A percentile compares a stretch with the other conserved stretches of the same genome.
Evolutionary conservation across 1,140 invertebrate species (phyloP).

Genomic region (Drosophila triauraria): DNA sequence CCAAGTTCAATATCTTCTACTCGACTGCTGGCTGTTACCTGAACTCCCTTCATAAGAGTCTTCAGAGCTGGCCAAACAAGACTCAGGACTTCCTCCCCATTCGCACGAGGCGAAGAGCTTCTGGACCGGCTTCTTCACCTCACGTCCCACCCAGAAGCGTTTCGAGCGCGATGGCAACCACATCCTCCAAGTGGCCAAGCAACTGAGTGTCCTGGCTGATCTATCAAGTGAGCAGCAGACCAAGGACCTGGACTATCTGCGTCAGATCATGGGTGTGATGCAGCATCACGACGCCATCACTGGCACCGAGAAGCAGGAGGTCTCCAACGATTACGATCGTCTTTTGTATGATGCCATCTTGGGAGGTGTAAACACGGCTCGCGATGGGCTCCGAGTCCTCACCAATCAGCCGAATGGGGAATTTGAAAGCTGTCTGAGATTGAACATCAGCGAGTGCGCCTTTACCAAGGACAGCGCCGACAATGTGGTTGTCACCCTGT

Average conservation of each 20-base stretch:
- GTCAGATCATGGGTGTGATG: conserved; percentile 90
- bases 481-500: conserved; percentile 89
- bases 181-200: conserved; percentile 90
- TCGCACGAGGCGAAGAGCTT: conserved; percentile 92
- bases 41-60: conserved; percentile 91
- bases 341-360: conserved; percentile 65
- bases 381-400: conserved; percentile 65
- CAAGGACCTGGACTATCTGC: conserved; percentile 72
- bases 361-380: conserved; percentile 45
- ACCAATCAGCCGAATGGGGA: conserved; percentile 85
- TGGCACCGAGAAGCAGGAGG: conserved; percentile 96
- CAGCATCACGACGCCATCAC: conserved; percentile 96
- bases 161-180: conserved; percentile 92
- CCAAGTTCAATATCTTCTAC: conserved; percentile 86
- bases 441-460: conserved; percentile 89
- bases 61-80: conserved; percentile 89
- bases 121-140: conserved; percentile 98
- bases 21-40: conserved; percentile 96
- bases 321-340: conserved; percentile 93
- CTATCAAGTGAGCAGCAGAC: conserved; percentile 42
- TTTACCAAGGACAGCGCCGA: conserved; percentile 83
- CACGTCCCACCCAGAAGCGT: conserved; percentile 93
- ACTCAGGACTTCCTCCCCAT: conserved; percentile 96
- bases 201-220: conserved; percentile 85
- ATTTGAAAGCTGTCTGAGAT: conserved; percentile 87